A percentile compares a stretch with the other conserved stretches of the same genome.
These are phyloP conservation scores for Myripristis murdjan DNA, from an alignment of 2,797 vertebrate species.

Conservation along the genomic window DNA sequence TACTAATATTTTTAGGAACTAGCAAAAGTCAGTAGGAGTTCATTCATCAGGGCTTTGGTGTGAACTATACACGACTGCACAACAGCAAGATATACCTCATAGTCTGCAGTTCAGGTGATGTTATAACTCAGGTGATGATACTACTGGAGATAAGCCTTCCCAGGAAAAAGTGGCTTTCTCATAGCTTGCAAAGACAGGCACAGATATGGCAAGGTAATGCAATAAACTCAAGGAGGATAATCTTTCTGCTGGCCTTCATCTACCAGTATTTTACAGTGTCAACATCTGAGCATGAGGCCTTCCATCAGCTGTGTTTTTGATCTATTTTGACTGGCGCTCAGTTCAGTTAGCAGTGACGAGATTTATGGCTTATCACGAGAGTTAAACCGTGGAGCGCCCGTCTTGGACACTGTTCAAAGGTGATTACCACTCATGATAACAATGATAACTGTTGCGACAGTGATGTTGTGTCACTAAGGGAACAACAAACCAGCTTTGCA, in stretches of 20 bases:
- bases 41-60: not conserved
- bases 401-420: conserved; percentile 40
- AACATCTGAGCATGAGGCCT: not conserved
- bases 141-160: conserved; percentile 45
- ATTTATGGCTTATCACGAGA: not conserved
- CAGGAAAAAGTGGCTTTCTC: not conserved
- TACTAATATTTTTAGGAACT: not conserved
- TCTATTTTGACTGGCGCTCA: not conserved
- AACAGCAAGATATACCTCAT: not conserved
- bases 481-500: not conserved
- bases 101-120: no score
- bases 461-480: conserved; percentile 34
- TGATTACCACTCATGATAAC: conserved; percentile 46
- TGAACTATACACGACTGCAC: conserved; percentile 40
- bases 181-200: not conserved
- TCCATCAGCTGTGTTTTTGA: not conserved
- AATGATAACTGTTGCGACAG: conserved; percentile 45
- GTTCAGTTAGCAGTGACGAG: not conserved
- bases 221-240: not conserved
- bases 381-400: not conserved
- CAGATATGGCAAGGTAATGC: not conserved
- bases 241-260: not conserved
- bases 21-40: not conserved
- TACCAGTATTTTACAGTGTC: not conserved
- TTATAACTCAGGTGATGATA: conserved; percentile 24